These are phyloP conservation scores for Stictonetta naevosa DNA, from an alignment of 2,113 vertebrate species.

Conservation along the genomic window DNA sequence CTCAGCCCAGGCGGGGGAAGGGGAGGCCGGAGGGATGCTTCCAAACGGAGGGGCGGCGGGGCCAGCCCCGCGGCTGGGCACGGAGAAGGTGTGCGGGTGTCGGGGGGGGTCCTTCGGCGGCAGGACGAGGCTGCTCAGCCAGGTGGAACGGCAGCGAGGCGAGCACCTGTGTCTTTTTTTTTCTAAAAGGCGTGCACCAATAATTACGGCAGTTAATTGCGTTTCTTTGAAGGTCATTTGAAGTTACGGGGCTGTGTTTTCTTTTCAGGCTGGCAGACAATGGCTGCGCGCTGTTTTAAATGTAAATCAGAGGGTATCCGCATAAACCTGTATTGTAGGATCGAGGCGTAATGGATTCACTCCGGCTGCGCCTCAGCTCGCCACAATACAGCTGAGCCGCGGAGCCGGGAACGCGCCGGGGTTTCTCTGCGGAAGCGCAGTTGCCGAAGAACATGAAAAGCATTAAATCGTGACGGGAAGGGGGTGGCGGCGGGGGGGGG, in stretches of 20 bases:
- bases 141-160: slow-evolving; percentile 66
- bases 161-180: slow-evolving; percentile 72
- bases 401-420: slow-evolving; percentile 70
- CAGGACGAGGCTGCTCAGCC: slow-evolving; percentile 51
- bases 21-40: slow-evolving; percentile 11
- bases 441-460: slow-evolving; percentile 75
- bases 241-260: slow-evolving; percentile 70
- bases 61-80: slow-evolving; percentile 42
- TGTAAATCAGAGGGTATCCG: slow-evolving; percentile 77
- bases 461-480: slow-evolving; percentile 71
- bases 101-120: slow-evolving; percentile 32
- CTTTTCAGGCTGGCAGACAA: slow-evolving; percentile 65
- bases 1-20: slow-evolving; percentile 60
- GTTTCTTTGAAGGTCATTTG: slow-evolving; percentile 77
- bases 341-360: slow-evolving; percentile 77
- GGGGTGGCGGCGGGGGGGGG: slow-evolving; percentile 43
- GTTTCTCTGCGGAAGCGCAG: slow-evolving; percentile 76
- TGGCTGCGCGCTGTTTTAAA: slow-evolving; percentile 71
- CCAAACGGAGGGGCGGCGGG: neutral
- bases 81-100: neutral
- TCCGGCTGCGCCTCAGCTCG: slow-evolving; percentile 66
- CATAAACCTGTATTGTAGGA: slow-evolving; percentile 73
- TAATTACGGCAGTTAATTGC: slow-evolving; percentile 79
- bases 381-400: slow-evolving; percentile 76
- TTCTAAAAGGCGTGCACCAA: slow-evolving; percentile 56